phyloP scores from a whole-genome alignment of 2,888 invertebrate species.

The Agriotes lineatus region DNA sequence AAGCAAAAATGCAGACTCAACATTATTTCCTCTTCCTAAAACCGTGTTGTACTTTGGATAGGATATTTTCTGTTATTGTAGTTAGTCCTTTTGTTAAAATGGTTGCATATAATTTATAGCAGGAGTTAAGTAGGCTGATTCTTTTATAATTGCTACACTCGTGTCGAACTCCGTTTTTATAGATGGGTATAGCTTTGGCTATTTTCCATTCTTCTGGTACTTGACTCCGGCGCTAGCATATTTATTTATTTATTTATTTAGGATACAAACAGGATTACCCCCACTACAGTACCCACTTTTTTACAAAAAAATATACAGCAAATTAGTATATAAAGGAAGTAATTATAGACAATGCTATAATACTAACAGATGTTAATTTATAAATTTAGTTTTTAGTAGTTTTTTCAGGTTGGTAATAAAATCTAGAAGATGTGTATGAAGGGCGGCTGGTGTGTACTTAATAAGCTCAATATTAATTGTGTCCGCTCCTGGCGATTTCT shows the following conservation, averaged over 20 bases:
- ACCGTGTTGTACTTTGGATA: conserved; percentile 2
- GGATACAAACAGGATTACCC: too few species aligned
- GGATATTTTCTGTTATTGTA: background rate
- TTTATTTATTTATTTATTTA: too few species aligned
- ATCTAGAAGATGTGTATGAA: background rate
- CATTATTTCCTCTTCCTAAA: background rate
- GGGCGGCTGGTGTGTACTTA: background rate
- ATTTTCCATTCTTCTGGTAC: background rate
- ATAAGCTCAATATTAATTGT: background rate
- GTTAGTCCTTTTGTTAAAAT: background rate
- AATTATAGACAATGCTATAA: too few species aligned
- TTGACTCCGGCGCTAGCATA: too few species aligned
- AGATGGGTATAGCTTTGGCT: background rate
- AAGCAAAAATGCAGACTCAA: background rate
- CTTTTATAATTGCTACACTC: background rate
- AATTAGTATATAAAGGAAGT: too few species aligned
- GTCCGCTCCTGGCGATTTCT: background rate
- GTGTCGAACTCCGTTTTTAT: background rate
- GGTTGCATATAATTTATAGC: background rate
- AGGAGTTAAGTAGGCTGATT: background rate
- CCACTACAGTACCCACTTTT: too few species aligned
- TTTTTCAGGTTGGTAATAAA: too few species aligned
- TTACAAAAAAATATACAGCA: too few species aligned
- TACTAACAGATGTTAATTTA: too few species aligned
- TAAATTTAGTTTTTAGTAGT: too few species aligned